These are phyloP conservation scores for Pterois miles DNA, from an alignment of 2,797 vertebrate genomes.

Conservation along the genomic window DNA sequence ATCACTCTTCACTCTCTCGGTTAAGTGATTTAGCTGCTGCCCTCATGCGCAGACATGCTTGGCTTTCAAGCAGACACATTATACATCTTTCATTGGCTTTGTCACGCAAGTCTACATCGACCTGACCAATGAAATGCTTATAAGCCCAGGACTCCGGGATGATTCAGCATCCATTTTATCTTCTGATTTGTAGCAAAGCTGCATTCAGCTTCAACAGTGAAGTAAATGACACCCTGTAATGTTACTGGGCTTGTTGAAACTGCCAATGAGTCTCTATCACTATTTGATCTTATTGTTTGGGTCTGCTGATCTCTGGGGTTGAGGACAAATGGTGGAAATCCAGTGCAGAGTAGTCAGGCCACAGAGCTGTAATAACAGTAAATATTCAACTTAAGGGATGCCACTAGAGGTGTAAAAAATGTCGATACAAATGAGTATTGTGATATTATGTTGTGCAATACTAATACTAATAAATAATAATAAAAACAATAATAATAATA, in stretches of 20 bases:
- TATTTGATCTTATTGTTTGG: neutral
- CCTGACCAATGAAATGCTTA: slow-evolving; percentile 13
- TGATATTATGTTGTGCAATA: no score
- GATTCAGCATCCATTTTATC: slow-evolving; percentile 3
- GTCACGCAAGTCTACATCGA: slow-evolving; percentile 43
- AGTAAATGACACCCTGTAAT: neutral
- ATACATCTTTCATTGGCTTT: slow-evolving; percentile 38
- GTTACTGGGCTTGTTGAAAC: neutral
- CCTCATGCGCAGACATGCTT: slow-evolving; percentile 38
- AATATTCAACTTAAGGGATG: neutral
- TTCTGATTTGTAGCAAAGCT: slow-evolving; percentile 13
- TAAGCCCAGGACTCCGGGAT: neutral
- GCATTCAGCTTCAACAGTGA: neutral
- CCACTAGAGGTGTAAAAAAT: no score
- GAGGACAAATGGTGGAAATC: neutral
- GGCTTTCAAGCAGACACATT: slow-evolving; percentile 46
- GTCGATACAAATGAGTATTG: no score
- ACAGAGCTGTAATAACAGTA: slow-evolving; percentile 1
- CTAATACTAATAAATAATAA: no score
- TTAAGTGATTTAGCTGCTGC: slow-evolving; percentile 77
- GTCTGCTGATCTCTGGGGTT: neutral
- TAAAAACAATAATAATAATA: no score
- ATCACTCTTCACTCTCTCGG: slow-evolving; percentile 70
- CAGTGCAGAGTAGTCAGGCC: neutral
- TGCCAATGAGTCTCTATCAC: neutral